Conservation (phyloP, 1,140 invertebrate species). For the Polypedilum vanderplanki region DNA sequence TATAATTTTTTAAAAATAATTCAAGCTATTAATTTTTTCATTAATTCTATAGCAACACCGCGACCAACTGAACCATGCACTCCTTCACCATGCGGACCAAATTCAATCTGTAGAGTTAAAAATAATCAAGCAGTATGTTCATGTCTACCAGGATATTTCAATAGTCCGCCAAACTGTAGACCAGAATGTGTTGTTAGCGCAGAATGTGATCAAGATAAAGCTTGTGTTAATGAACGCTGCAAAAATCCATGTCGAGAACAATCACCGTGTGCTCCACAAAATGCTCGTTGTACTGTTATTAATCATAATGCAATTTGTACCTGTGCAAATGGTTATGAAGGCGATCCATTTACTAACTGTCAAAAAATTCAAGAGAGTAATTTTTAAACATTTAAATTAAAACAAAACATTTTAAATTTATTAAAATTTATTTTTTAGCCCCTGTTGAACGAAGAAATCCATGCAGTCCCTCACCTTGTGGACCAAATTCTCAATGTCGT, state of each 20-base stretch:
- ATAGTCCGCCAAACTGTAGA: constrained; percentile 52
- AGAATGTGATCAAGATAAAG: constrained; percentile 54
- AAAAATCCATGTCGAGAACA: constrained; percentile 54
- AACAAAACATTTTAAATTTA: neutral
- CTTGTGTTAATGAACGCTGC: constrained; percentile 58
- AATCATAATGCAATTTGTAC: constrained; percentile 54
- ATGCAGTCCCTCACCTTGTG: constrained; percentile 66
- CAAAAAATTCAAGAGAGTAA: constrained; percentile 41
- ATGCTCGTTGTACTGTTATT: constrained; percentile 50
- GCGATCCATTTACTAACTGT: constrained; percentile 50
- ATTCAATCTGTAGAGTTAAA: constrained; percentile 47
- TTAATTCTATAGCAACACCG: neutral
- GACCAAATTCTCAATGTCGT: constrained; percentile 61
- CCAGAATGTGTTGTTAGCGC: constrained; percentile 55
- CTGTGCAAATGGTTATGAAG: constrained; percentile 50
- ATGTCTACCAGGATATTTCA: constrained; percentile 52
- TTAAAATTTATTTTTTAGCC: constrained; percentile 30
- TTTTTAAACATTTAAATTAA: constrained; percentile 46
- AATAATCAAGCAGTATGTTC: constrained; percentile 52
- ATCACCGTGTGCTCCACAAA: constrained; percentile 43
- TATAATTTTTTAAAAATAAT: too few species aligned
- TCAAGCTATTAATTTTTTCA: too few species aligned
- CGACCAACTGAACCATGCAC: constrained; percentile 44
- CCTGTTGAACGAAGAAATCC: constrained; percentile 42
- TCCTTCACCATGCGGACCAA: constrained; percentile 51